Percentiles rank a stretch among this genome's conserved stretches.
Evolutionary conservation across 2,113 vertebrate genomes (phyloP).

Genomic region (Oreochromis aureus): DNA sequence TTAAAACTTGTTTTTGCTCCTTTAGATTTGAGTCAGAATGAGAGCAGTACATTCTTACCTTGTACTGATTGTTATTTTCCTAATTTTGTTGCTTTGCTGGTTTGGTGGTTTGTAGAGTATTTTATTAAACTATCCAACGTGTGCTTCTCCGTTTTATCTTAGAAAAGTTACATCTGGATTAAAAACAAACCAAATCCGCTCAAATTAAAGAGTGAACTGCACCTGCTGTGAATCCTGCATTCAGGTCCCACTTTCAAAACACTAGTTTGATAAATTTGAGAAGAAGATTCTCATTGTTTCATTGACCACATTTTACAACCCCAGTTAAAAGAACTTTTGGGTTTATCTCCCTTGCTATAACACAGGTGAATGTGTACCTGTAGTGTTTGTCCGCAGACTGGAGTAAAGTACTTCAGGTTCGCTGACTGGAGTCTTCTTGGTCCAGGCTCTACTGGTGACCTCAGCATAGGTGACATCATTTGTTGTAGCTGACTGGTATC

Average conservation of each 20-base stretch:
- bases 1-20: background rate
- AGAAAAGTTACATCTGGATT: background rate
- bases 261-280: background rate
- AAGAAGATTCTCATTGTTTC: rapidly evolving
- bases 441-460: background rate
- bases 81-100: background rate
- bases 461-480: background rate
- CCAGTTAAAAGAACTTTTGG: background rate
- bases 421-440: background rate
- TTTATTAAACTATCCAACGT: rapidly evolving
- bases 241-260: background rate
- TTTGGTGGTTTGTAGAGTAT: background rate
- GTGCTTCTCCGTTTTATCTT: rapidly evolving
- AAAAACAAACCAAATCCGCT: background rate
- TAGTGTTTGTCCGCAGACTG: background rate
- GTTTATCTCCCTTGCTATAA: background rate
- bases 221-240: background rate
- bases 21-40: background rate
- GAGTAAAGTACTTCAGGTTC: background rate
- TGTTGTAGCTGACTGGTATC: background rate
- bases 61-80: background rate
- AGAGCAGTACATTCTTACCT: background rate
- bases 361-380: background rate
- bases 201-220: background rate
- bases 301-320: background rate